Conservation (phyloP, 2,888 invertebrate genomes). For the Globia sparganii region DNA sequence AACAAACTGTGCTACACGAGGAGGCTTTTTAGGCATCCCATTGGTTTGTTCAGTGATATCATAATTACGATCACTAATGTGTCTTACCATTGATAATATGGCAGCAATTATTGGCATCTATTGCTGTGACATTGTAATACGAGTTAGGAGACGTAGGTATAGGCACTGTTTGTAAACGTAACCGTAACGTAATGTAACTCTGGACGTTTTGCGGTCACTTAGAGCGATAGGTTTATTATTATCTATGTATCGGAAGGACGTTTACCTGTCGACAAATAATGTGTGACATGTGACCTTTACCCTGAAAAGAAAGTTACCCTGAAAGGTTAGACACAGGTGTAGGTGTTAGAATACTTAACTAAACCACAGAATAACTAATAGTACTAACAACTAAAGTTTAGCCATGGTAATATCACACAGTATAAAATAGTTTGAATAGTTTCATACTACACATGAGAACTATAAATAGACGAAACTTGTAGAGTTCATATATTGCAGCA, state of each 20-base stretch:
- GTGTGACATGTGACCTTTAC: not conserved
- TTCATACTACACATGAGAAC: not conserved
- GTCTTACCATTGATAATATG: not conserved
- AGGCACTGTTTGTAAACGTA: not conserved
- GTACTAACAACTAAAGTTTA: no score
- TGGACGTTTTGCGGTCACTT: not conserved
- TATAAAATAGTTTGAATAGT: constrained; percentile 15
- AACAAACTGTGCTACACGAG: no score
- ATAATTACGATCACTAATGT: not conserved
- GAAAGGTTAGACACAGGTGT: not conserved
- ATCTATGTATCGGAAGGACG: not conserved
- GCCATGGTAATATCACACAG: not conserved
- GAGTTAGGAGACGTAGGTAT: no score
- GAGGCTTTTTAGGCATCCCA: no score
- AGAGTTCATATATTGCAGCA: not conserved
- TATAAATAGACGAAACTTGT: not conserved
- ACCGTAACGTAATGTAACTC: not conserved
- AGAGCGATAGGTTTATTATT: not conserved
- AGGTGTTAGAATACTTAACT: not conserved
- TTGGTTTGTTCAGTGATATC: not conserved
- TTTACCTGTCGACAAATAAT: not conserved
- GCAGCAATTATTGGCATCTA: not conserved
- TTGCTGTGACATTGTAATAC: not conserved
- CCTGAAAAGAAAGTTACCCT: no score
- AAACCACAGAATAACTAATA: no score